Evolutionary conservation across 2,797 vertebrate species (phyloP).

Genomic region (Pseudomugil gertrudae): DNA sequence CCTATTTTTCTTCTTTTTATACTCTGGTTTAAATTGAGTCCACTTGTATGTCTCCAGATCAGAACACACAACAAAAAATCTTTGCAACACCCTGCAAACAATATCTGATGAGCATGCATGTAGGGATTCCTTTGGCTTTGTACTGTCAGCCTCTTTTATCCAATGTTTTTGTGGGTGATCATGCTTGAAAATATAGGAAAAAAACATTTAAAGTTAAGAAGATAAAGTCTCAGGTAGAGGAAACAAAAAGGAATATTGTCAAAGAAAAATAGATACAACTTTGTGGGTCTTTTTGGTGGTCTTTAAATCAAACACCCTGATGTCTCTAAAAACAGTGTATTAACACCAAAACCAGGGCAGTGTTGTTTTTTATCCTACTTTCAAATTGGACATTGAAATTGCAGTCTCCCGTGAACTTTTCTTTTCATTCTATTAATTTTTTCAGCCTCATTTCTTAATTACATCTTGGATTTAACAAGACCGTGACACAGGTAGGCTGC

Average conservation of each 20-base stretch:
- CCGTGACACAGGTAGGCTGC: background rate
- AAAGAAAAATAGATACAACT: too few species aligned
- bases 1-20: conserved; percentile 7
- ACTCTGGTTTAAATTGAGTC: conserved; percentile 16
- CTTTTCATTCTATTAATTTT: background rate
- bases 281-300: background rate
- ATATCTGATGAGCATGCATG: conserved; percentile 17
- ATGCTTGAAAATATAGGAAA: too few species aligned
- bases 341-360: background rate
- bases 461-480: background rate
- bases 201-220: background rate
- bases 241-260: background rate
- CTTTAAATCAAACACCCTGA: background rate
- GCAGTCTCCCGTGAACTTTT: background rate
- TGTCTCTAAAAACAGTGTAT: background rate
- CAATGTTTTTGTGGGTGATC: conserved; percentile 3
- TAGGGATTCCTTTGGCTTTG: background rate
- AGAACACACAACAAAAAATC: conserved; percentile 2
- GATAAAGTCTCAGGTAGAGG: background rate
- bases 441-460: background rate
- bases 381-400: background rate
- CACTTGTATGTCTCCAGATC: conserved; percentile 18
- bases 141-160: background rate
- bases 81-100: conserved; percentile 9
- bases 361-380: background rate